phyloP scores from a whole-genome alignment of 2,888 invertebrate genomes.

The Pachymerium ferrugineum region DNA sequence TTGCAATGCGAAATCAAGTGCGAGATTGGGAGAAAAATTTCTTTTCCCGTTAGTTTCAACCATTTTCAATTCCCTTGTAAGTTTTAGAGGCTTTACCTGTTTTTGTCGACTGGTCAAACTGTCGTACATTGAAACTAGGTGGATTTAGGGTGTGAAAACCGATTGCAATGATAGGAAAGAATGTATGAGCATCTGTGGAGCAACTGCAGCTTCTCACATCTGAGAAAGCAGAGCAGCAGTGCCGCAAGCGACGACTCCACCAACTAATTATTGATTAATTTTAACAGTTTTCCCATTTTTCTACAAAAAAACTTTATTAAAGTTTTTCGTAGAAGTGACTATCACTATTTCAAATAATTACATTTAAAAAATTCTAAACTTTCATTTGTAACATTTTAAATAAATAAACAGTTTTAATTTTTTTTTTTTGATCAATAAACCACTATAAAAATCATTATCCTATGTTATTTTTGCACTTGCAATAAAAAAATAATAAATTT shows the following conservation, averaged over 20 bases:
- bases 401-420: too few species aligned
- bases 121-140: slow-evolving; percentile 34
- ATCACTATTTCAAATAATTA: too few species aligned
- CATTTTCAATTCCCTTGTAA: background rate
- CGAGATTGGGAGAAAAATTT: background rate
- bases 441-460: too few species aligned
- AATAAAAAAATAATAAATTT: too few species aligned
- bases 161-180: background rate
- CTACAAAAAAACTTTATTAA: too few species aligned
- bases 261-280: background rate
- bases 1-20: too few species aligned
- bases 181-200: background rate
- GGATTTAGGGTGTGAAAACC: background rate
- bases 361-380: too few species aligned
- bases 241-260: background rate
- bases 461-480: too few species aligned
- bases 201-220: background rate
- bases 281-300: background rate
- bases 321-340: too few species aligned
- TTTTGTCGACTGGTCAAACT: slow-evolving; percentile 35
- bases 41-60: background rate
- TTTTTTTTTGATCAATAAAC: too few species aligned
- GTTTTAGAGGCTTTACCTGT: slow-evolving; percentile 29
- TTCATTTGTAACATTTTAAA: too few species aligned
- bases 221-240: background rate